Base-by-base conservation (phyloP, 2,888 invertebrate genomes). In the Eilema sororculum region DNA sequence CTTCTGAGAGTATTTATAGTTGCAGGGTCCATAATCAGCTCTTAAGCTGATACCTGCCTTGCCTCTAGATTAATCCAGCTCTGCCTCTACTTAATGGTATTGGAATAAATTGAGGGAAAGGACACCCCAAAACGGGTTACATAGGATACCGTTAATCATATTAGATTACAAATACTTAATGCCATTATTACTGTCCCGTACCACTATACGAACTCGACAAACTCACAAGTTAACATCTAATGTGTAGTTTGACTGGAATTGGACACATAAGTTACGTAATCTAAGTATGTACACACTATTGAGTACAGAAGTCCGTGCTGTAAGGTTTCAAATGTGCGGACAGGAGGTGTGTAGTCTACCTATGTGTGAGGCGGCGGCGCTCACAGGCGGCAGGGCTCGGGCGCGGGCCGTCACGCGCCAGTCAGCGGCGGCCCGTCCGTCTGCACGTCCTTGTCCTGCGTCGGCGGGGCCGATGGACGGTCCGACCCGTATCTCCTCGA, bases 361-460 rank as follows among this genome's bases (percentile, higher is more conserved):
- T 85, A 81, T 72, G 81, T 71, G 80, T 68, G 76, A 72, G 41
- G 41, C 41, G 41, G 41, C 41, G 37, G 37, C 28, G 79, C 77
- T 89, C 85, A 90, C 78, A 85, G 89, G 85, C 84, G 89, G 86
- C 86, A 85, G 83, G 88, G 86, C 78, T 87, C 84, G 73, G 80
- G 82, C 76, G 86, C 84, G 84, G 90, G 86, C 81, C 91, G 95
- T 95, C 95, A 94, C 94, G 95, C 94, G 76, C 88, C 86, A 76
- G 90, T 69, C 71, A 88, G 82, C 72, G 93, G 91, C 75, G 93
- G 93, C 79, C 89, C 91, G 76, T 97, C 98, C 37, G 97, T 97
- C 95, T 98, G 97, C 75, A 97, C 97, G 75, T 96, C 96, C 91
- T 98, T 97, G 88, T 97, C 97, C 86, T 97, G 96, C 74, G 96